Evolutionary conservation across 2,113 vertebrate genomes (phyloP).

Genomic region (Motacilla tschutschensis): DNA sequence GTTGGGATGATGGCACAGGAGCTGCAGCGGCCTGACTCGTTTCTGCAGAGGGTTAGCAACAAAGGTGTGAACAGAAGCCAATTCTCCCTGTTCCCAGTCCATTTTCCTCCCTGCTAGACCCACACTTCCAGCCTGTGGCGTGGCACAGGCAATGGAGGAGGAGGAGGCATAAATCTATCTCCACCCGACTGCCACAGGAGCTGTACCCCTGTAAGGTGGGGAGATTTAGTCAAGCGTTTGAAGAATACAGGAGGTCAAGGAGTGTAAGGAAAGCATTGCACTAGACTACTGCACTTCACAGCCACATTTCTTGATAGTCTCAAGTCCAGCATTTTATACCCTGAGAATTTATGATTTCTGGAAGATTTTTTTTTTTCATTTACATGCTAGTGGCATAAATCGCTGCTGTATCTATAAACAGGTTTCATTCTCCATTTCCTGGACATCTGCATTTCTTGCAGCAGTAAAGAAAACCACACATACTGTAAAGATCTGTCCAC

Average conservation of each 20-base stretch:
- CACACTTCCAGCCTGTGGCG: neutral
- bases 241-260: neutral
- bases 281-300: neutral
- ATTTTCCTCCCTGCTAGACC: neutral
- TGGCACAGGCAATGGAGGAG: neutral
- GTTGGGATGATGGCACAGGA: neutral
- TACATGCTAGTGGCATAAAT: neutral
- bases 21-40: neutral
- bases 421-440: neutral
- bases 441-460: neutral
- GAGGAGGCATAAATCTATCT: neutral
- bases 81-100: neutral
- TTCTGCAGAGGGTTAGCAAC: neutral
- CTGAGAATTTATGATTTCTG: neutral
- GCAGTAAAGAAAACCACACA: neutral
- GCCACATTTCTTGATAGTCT: neutral
- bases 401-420: neutral
- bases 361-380: conserved; percentile 19
- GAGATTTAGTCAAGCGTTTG: neutral
- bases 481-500: neutral
- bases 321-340: neutral
- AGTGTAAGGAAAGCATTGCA: neutral
- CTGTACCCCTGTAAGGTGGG: neutral
- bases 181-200: neutral
- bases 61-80: neutral